Evolutionary conservation across 2,113 vertebrate genomes (phyloP).

Genomic region (Bettongia penicillata): DNA sequence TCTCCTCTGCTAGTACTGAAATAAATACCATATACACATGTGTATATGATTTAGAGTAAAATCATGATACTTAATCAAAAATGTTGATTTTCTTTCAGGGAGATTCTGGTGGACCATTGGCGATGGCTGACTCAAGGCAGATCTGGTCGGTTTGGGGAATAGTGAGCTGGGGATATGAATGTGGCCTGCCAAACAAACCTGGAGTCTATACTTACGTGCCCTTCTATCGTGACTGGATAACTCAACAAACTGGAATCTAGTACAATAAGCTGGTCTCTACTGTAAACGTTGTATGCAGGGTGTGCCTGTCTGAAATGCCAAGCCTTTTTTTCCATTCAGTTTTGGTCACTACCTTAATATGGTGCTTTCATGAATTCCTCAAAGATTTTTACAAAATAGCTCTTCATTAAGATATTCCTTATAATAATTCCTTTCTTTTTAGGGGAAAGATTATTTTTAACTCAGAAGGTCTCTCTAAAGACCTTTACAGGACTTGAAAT

Average conservation of each 20-base stretch:
- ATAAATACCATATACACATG: neutral
- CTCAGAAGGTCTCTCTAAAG: neutral
- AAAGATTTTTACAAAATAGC: neutral
- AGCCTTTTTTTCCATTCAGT: neutral
- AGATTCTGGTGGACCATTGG: slow-evolving; percentile 93
- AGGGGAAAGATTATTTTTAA: neutral
- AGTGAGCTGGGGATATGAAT: slow-evolving; percentile 88
- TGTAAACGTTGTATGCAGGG: slow-evolving; percentile 20
- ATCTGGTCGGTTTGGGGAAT: slow-evolving; percentile 87
- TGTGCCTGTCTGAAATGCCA: neutral
- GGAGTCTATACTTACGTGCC: slow-evolving; percentile 86
- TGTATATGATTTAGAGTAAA: neutral
- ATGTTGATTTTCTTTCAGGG: slow-evolving; percentile 84
- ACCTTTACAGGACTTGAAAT: neutral
- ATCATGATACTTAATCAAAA: slow-evolving; percentile 29
- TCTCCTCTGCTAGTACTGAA: neutral
- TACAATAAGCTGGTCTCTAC: neutral
- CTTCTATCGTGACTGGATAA: slow-evolving; percentile 84
- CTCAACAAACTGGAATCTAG: slow-evolving; percentile 80
- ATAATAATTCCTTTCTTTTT: neutral
- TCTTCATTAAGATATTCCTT: neutral
- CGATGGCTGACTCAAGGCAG: slow-evolving; percentile 84
- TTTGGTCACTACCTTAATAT: neutral
- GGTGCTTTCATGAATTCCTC: neutral
- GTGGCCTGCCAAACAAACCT: slow-evolving; percentile 82